Percentiles rank a stretch among this genome's conserved stretches.
Conservation (phyloP, 2,888 invertebrate genomes). For the Diaprepes abbreviatus region DNA sequence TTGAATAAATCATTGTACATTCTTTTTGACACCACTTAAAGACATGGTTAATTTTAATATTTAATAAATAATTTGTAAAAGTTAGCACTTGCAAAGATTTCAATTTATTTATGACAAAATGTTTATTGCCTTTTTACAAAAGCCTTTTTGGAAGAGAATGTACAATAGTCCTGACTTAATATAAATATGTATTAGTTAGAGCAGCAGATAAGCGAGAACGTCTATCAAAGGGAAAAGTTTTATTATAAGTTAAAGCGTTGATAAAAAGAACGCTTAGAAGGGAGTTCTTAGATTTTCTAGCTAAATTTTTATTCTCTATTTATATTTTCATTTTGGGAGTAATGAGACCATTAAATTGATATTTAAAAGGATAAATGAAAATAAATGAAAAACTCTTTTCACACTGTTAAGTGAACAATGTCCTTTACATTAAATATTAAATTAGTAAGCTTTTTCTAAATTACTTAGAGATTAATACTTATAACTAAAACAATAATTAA, state of each 20-base stretch:
- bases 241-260: background rate
- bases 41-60: too few relatives aligned
- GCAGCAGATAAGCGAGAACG: background rate
- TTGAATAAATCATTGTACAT: too few relatives aligned
- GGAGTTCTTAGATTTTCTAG: background rate
- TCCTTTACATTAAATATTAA: too few relatives aligned
- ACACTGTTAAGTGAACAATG: too few relatives aligned
- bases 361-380: too few relatives aligned
- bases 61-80: too few relatives aligned
- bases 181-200: conserved; percentile 8
- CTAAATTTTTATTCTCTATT: background rate
- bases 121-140: background rate
- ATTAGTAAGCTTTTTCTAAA: too few relatives aligned
- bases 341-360: background rate
- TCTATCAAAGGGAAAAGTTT: background rate
- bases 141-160: background rate
- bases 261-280: conserved; percentile 3
- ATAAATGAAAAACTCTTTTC: too few relatives aligned
- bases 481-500: too few relatives aligned
- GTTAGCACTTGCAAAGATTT: background rate
- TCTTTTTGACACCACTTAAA: too few relatives aligned
- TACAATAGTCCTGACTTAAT: conserved; percentile 10
- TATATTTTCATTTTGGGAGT: background rate
- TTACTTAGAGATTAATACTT: too few relatives aligned
- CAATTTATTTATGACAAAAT: background rate